Base-by-base conservation (phyloP, 2,888 invertebrate genomes). In the Carpatolechia fugitivella region DNA sequence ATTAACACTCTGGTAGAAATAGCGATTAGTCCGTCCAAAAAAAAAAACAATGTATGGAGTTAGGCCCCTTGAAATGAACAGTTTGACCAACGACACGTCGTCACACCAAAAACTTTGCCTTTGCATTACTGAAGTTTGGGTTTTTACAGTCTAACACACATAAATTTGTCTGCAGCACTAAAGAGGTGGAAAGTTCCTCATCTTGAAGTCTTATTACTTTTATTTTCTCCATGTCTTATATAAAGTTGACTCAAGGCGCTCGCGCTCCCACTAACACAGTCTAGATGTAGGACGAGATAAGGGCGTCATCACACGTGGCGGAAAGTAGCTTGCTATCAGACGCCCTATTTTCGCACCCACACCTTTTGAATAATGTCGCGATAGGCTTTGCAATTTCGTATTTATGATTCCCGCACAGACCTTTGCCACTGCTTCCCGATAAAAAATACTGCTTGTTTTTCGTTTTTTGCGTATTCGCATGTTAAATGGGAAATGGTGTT, bases 241-340 rank as follows among this genome's bases (percentile, higher is more conserved):
- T n/a, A 46, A 16, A 53, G 48, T 41, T 30, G 44, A 16, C 6
- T 36, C 11, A 13, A 24, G 33, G 11, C 52, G 40, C 35, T 46
- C 35, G 11, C 52, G 40, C 35, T 46, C 35, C 24, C 13, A 14
- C 31, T 40, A 30, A 30, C 30, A 52, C 41, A 30, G 52, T 31
- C 70, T 65, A 87, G 87, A 87, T 87, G 78, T 87, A 83, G 87
- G 80, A 61, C 82, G 66, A 71, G 86, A 87, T 86, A 87, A 69
- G 72, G 63, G 68, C 72, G 77, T 85, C 86, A 85, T 86, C 85
- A 80, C 79, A 82, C 80, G 74, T 72, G 66, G 66, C 65, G 69
- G 65, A 67, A 69, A 71, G 70, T 50, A 50, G 71, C 74, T 70
- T 66, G 75, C 75, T 77, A 78, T 80, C 80, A 78, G 74, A 68